Base-by-base conservation (phyloP, 1,140 invertebrate species). In the Hypsibius dujardini region DNA sequence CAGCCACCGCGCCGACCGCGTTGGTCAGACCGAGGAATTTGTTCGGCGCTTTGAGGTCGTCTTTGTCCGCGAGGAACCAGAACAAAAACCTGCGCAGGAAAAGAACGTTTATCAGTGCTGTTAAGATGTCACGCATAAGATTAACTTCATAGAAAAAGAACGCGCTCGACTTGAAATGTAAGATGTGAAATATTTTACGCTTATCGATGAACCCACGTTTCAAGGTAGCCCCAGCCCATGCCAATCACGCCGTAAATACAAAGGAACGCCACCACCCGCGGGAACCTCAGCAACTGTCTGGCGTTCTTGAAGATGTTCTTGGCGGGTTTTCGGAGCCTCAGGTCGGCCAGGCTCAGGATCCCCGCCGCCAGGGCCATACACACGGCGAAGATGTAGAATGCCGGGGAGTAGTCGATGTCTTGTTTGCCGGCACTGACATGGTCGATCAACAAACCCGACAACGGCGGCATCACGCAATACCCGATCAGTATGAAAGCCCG, bases 1-100 rank as follows among this genome's bases (percentile, higher is more conserved):
- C 89, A 2, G 87, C 85, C 1, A 89, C 79, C 45, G 87, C 87
- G 14, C 87, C 87, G 46, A 90, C 86, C 0, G 88, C 87, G 73
- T 91, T 85, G 0, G 88, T 90, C 69, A 92, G 84, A 28, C 90
- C 90, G 85, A 92, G 89, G 46, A 92, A 80, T 3, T 86, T 87
- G 73, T 87, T 85, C 1, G 86, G 86, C 3, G 85, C 87, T 15
- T 87, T 88, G 70, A 90, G 79, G 76, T 89, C 88, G 78, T 89
- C 84, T 28, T 28, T 28, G 28, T 28, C 28, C 7, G 7, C 50
- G n/a, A 56, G 50, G 50, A 56, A 56, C 50, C 50, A 56, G 50
- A 56, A 56, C 50, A 56, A 0, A 56, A 56, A 56, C 7, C 50
- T 56, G 50, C 7, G n/a, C 7, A 56, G n/a, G n/a, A 12, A n/a